Conservation (phyloP, 2,113 vertebrate species). For the Osmerus mordax region DNA sequence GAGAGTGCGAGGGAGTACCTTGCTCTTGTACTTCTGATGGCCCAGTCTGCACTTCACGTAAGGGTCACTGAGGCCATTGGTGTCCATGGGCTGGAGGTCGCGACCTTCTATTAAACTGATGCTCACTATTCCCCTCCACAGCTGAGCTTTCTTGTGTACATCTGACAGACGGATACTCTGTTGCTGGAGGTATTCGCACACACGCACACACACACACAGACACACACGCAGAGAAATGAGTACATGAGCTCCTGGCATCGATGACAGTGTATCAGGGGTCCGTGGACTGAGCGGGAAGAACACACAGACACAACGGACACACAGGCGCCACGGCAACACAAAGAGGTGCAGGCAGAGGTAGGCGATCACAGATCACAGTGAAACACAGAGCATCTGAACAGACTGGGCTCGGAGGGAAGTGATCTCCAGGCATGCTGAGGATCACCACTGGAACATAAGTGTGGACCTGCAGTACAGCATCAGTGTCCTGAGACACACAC, state of each 20-base stretch:
- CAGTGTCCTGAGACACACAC: too few relatives aligned
- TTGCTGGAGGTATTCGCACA: slow-evolving; percentile 72
- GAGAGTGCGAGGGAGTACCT: slow-evolving; percentile 70
- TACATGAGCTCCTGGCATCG: not conserved
- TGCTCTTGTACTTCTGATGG: slow-evolving; percentile 98
- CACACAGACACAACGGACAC: slow-evolving; percentile 17
- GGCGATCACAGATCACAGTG: slow-evolving; percentile 11
- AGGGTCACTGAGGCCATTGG: slow-evolving; percentile 90
- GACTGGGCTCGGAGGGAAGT: slow-evolving; percentile 9
- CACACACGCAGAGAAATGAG: slow-evolving; percentile 18
- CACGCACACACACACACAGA: slow-evolving; percentile 30
- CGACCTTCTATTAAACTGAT: slow-evolving; percentile 89
- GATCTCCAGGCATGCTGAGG: slow-evolving; percentile 18
- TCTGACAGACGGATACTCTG: slow-evolving; percentile 93
- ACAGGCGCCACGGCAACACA: slow-evolving; percentile 30
- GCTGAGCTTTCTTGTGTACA: slow-evolving; percentile 87
- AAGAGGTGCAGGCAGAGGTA: slow-evolving; percentile 42
- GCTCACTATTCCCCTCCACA: slow-evolving; percentile 96
- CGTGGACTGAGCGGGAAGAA: slow-evolving; percentile 13
- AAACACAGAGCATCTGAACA: slow-evolving; percentile 24
- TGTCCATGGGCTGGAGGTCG: slow-evolving; percentile 88
- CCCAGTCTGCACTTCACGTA: slow-evolving; percentile 94
- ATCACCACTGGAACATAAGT: not conserved
- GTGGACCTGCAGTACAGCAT: not conserved
- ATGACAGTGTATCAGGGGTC: not conserved